Evolutionary conservation across 2,113 vertebrate genomes (phyloP), one percentile per base, ranked within the genome.

Genomic region (Bos javanicus): DNA sequence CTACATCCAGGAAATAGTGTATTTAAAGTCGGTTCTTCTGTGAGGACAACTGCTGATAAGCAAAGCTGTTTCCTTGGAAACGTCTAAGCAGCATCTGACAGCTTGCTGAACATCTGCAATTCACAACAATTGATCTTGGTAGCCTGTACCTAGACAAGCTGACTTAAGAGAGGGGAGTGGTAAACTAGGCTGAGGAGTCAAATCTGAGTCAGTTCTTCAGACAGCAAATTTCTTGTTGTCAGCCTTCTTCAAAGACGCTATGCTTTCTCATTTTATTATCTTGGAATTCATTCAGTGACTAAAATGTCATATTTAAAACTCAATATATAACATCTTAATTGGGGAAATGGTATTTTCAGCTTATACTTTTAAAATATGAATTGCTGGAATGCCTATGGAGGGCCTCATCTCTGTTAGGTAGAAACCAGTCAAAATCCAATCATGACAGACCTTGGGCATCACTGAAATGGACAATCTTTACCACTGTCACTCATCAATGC

Each of bases 41-140:
- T 87, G 71, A 91, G 97, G 71, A 89, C 90, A 95, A 91, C 86
- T 56, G 71, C 95, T 94, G 94, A 97, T 93, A 95, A 97, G 97
- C 56, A 97, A 97, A 96, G 87, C 95, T 93, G 96, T 98, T 97
- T 97, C 98, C 96, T 96, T 98, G 97, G 98, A 98, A 98, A 98
- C 91, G 0, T 95, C 95, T 94, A 89, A 94, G 95, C 91, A 97
- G 83, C 89, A 83, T 97, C 91, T 94, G 97, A 95, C 78, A 96
- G 94, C 86, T 97, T 97, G 88, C 71, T 52, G 86, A 97, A 91
- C 54, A 95, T 96, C 86, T 89, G 71, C 97, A 95, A 95, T 92
- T 94, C 60, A 90, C 94, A 92, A 80, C 80, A 96, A 78, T 46
- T 97, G 94, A 84, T 95, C 95, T 54, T 60, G 48, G 85, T 96